phyloP scores from a whole-genome alignment of 2,797 vertebrate species.

The Tinamus major region DNA sequence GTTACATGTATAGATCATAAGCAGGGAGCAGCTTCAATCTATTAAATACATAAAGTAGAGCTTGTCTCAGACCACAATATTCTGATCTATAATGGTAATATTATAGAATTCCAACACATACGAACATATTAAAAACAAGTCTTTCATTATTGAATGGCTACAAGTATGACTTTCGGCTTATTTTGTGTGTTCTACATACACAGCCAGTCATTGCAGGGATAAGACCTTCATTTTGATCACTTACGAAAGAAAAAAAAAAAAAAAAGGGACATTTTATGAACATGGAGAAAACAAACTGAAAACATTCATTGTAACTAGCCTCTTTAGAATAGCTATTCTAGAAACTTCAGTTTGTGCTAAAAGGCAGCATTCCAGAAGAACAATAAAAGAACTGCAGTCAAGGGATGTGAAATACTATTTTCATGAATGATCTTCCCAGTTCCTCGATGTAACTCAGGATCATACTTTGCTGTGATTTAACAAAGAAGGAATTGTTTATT shows the following conservation, averaged over 20 bases:
- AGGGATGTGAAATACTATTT: not conserved
- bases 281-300: not conserved
- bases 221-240: not conserved
- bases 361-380: not conserved
- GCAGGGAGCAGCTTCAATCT: not conserved
- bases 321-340: not conserved
- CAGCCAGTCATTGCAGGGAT: not conserved
- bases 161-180: not conserved
- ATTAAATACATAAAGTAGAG: not conserved
- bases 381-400: not conserved
- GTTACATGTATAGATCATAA: slow-evolving; percentile 14
- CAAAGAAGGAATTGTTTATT: not conserved
- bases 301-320: not conserved
- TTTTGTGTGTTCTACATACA: no score
- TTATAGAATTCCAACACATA: not conserved
- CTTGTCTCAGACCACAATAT: not conserved
- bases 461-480: not conserved
- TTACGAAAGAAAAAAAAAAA: not conserved
- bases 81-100: not conserved
- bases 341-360: not conserved
- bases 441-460: not conserved
- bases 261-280: not conserved
- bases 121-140: not conserved
- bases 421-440: not conserved
- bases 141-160: not conserved